Percentiles rank a stretch among this genome's conserved stretches.
Conservation (phyloP, 2,888 invertebrate species). For the Mythimna loreyi region DNA sequence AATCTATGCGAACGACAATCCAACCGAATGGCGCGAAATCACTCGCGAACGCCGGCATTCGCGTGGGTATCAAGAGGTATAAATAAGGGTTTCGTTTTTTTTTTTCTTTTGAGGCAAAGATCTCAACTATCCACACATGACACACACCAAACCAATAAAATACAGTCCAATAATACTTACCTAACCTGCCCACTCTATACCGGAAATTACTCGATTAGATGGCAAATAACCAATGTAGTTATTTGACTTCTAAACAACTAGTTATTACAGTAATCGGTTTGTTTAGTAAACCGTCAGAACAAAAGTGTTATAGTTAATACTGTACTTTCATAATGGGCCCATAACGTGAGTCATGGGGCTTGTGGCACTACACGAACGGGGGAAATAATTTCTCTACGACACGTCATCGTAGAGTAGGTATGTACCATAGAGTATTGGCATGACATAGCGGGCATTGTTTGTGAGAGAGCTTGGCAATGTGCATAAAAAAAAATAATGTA, state of each 20-base stretch:
- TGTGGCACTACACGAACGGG: slow-evolving; percentile 34
- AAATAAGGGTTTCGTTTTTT: too few species aligned
- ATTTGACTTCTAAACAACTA: slow-evolving; percentile 5
- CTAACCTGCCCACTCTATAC: neutral
- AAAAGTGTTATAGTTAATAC: slow-evolving; percentile 20
- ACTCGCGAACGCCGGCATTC: too few species aligned
- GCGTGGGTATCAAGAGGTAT: too few species aligned
- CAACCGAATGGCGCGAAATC: too few species aligned
- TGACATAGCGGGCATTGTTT: too few species aligned
- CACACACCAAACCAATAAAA: too few species aligned
- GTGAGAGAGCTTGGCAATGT: too few species aligned
- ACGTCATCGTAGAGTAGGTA: slow-evolving; percentile 27
- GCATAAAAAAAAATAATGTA: too few species aligned
- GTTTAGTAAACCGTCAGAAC: slow-evolving; percentile 10
- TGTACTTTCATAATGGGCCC: slow-evolving; percentile 18
- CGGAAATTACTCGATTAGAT: neutral
- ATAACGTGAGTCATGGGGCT: slow-evolving; percentile 23
- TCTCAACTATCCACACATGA: too few species aligned
- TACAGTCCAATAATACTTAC: neutral
- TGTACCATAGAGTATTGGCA: neutral
- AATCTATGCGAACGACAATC: too few species aligned
- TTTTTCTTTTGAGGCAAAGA: too few species aligned
- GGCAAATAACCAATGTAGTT: slow-evolving; percentile 2
- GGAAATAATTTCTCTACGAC: slow-evolving; percentile 35
- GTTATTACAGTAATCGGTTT: slow-evolving; percentile 13